These are phyloP conservation scores for Drosophila prosaltans DNA, from an alignment of 1,140 invertebrate genomes.

Conservation along the genomic window DNA sequence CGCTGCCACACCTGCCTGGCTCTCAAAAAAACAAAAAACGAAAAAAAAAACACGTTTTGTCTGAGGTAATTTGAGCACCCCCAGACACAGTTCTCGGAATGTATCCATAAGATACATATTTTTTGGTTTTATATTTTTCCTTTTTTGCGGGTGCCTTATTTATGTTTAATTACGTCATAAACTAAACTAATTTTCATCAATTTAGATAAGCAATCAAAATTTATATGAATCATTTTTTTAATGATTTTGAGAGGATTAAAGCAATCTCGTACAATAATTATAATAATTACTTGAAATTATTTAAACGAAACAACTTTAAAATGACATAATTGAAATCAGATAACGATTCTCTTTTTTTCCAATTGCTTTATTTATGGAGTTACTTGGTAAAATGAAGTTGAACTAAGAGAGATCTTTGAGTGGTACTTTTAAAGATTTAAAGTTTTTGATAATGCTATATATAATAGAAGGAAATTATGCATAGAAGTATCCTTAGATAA, in stretches of 20 bases:
- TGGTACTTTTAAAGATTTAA: too few species aligned
- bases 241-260: conserved; percentile 15
- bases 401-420: too few species aligned
- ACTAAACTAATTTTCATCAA: conserved; percentile 63
- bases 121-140: background rate
- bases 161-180: conserved; percentile 73
- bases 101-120: conserved; percentile 55
- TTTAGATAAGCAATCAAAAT: conserved; percentile 59
- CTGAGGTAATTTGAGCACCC: conserved; percentile 51
- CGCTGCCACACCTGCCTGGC: conserved; percentile 61
- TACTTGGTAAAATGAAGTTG: too few species aligned
- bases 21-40: conserved; percentile 4
- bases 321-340: background rate
- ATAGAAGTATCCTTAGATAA: too few species aligned
- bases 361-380: background rate
- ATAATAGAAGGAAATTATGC: too few species aligned
- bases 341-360: background rate
- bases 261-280: conserved; percentile 19
- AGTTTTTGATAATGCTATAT: too few species aligned
- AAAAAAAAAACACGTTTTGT: conserved; percentile 61
- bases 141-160: conserved; percentile 28
- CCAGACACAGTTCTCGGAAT: conserved; percentile 58
- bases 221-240: conserved; percentile 38
- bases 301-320: conserved; percentile 18
- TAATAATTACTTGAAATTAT: conserved; percentile 2